Base-by-base conservation (phyloP, 1,140 invertebrate genomes). In the Oncopeltus fasciatus region DNA sequence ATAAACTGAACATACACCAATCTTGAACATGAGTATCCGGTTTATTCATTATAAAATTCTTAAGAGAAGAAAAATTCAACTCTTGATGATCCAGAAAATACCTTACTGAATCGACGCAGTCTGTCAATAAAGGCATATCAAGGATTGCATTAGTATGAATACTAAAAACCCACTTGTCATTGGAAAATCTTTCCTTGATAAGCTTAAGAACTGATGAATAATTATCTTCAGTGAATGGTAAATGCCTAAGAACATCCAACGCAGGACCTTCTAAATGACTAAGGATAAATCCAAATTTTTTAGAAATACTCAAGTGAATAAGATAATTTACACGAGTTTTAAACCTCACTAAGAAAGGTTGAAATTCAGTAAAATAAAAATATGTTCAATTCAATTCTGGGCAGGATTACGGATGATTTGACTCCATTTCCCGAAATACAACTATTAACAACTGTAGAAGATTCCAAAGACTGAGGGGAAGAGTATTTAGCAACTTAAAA, bases 261-360 rank as follows among this genome's bases (percentile, higher is more conserved):
- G 31, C 31, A 91, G 65, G 73, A 91, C 16, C 75, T 92, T 24
- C 88, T 92, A 70, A 88, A 92, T 69, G 79, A 79, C 66, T 90
- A 90, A 12, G 89, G 92, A 76, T 80, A 78, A 1, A 78, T 78
- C 24, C 62, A 72, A 1, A 68, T 73, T 2, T 74, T 72, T 0
- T 74, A 73, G 79, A 74, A 73, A 60, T 60, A 12, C 51, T 28
- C 51, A 26, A 56, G 28, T 31, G 29, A 20, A 31, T 5, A 38
- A 18, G 56, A n/a, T 16, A 64, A 65, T 59, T 43, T 20, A n/a
- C 16, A 9, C 26, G 27, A 49, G 27, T 53, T 26, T 3, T 53
- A 59, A n/a, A 38, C 14, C 31, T 38, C 5, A 14, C 31, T 38
- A 38, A 38, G 14, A 38, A 38, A 14, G 14, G 31, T 38, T 38